Base-by-base conservation (phyloP, 2,797 vertebrate genomes). In the Anableps anableps region DNA sequence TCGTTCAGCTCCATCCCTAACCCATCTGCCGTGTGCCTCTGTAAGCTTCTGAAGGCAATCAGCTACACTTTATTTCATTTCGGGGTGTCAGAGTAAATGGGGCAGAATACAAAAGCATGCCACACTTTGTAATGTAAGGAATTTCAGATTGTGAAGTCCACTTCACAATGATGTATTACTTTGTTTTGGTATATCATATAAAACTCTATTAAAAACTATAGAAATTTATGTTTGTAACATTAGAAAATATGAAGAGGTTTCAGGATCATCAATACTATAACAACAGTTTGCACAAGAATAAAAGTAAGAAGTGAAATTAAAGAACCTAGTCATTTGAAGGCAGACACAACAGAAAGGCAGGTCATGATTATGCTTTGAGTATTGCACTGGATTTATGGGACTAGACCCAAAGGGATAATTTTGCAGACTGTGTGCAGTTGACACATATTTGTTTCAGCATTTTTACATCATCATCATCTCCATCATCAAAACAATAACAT, bases 351-450 rank as follows among this genome's bases (percentile, higher is more conserved):
- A 80, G 58, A 85, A 83, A 90, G 88, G 64, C 89, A 68, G 85
- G 90, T 88, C 88, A 86, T n/a, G 58, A 41, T 75, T 76, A 71
- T 75, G 87, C 86, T 82, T 77, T 45, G 34, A 85, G 90, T 81
- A 76, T 71, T 88, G 83, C 60, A 87, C 85, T 82, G 73, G 76
- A 75, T 80, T 79, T 47, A 58, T 48, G 36, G 82, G 74, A 86
- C 82, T 78, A 84, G 64, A 85, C 85, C 87, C 76, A n/a, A 80
- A 85, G 79, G 76, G 70, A 83, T 75, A 66, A 77, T 72, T 85
- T 78, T n/a, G 29, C 31, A 53, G 51, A 72, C n/a, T 26, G 75
- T 77, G 74, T 62, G 16, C 74, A 86, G 76, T 55, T 60, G 72
- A 75, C 21, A 53, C 83, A 79, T 79, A 74, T 11, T 60, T 29